These are phyloP conservation scores for Conomelus anceps DNA, from an alignment of 2,888 invertebrate genomes.

Conservation along the genomic window DNA sequence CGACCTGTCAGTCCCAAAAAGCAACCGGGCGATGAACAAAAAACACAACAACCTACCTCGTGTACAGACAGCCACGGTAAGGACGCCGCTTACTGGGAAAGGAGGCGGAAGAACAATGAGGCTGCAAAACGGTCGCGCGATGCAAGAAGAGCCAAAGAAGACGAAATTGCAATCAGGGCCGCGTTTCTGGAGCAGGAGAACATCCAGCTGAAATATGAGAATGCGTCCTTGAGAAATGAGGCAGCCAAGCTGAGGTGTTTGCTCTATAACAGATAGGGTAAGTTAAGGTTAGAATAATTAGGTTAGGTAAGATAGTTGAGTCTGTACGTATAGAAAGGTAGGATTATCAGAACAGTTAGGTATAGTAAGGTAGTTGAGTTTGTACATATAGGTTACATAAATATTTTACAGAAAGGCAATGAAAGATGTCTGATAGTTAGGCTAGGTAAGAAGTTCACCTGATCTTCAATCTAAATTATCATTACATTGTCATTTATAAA, in stretches of 20 bases:
- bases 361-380: too few relatives aligned
- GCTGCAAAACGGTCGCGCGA: constrained; percentile 93
- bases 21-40: constrained; percentile 25
- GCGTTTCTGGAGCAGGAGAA: constrained; percentile 83
- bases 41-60: constrained; percentile 31
- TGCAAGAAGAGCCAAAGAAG: constrained; percentile 80
- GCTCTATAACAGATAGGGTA: constrained; percentile 39
- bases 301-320: too few relatives aligned
- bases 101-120: constrained; percentile 84
- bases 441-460: too few relatives aligned
- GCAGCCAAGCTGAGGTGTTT: constrained; percentile 51
- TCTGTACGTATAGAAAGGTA: too few relatives aligned
- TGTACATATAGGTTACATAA: too few relatives aligned
- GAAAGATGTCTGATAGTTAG: too few relatives aligned
- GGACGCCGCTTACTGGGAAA: constrained; percentile 81
- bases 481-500: too few relatives aligned
- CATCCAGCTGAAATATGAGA: constrained; percentile 63
- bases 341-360: too few relatives aligned
- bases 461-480: too few relatives aligned
- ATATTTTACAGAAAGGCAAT: too few relatives aligned
- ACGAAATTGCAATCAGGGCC: constrained; percentile 83
- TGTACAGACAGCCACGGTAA: constrained; percentile 41
- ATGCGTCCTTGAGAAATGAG: constrained; percentile 58
- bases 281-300: constrained; percentile 10
- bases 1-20: constrained; percentile 41